A percentile compares a stretch with the other conserved stretches of the same genome.
These are phyloP conservation scores for Limnephilus lunatus DNA, from an alignment of 2,888 invertebrate species.

Conservation along the genomic window DNA sequence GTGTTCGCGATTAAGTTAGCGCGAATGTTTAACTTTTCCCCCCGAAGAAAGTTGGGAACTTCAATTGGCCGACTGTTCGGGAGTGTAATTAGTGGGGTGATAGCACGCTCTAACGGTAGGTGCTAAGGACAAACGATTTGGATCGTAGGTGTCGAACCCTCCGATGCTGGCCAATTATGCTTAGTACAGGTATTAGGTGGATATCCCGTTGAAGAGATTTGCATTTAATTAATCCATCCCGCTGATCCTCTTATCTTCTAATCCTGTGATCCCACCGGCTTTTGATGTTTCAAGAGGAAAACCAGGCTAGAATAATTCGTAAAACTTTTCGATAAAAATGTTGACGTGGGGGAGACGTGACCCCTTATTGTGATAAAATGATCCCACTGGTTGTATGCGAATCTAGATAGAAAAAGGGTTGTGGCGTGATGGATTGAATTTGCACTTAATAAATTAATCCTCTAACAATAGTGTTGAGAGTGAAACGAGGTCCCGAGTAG, in stretches of 20 bases:
- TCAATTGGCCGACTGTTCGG: background rate
- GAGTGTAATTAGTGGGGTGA: slow-evolving; percentile 3
- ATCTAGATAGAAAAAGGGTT: background rate
- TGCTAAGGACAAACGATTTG: background rate
- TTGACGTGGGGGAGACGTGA: background rate
- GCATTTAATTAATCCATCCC: background rate
- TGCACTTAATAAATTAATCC: background rate
- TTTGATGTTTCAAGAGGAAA: background rate
- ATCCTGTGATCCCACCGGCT: background rate
- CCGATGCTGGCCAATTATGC: background rate
- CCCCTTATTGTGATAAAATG: background rate
- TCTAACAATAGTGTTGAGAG: background rate
- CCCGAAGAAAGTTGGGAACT: slow-evolving; percentile 3
- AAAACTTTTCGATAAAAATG: background rate
- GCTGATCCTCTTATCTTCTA: background rate
- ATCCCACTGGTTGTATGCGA: background rate
- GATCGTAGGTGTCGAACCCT: background rate
- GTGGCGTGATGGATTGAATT: background rate
- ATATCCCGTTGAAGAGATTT: background rate
- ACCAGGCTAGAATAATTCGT: background rate
- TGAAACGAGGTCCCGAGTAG: background rate
- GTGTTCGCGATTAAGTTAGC: slow-evolving; percentile 10
- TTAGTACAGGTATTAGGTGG: background rate
- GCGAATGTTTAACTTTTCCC: slow-evolving; percentile 23
- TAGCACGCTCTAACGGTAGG: background rate